Base-by-base conservation (phyloP, 2,888 invertebrate species). In the Melitaea athalia region DNA sequence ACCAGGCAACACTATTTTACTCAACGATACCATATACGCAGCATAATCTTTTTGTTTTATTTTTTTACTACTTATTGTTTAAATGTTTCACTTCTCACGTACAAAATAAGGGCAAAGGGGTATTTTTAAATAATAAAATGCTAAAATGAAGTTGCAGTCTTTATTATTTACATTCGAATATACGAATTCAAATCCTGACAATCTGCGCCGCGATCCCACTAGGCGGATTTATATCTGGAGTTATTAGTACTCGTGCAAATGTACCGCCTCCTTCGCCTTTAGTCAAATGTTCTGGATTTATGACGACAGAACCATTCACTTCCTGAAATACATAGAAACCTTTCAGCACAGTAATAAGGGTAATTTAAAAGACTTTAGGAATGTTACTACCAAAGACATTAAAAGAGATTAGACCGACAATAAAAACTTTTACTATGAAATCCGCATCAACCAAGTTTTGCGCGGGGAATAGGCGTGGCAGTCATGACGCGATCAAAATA, bases 281-380 rank as follows among this genome's bases (percentile, higher is more conserved):
- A 0, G 95, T 93, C 64, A 98, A 83, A 69, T 95, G 94, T 76
- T 97, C 98, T 0, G 98, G 98, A 91, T 99, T 99, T 24, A 98
- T 91, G 12, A 97, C 95, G 43, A 97, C 90, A 77, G 96, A 96
- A 1, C 95, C 96, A 77, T 95, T 94, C 24, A 97, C 94, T 76
- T 96, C 94, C 96, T 97, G 92, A 93, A 77, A 72, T 38, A 3
- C 8, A 38, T 38, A 38, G 38, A 38, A 38, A 1, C 1, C 8
- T 38, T 38, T 38, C 38, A 38, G 38, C 8, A 8, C 38, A 38
- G 8, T 7, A 38, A 8, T 38, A 38, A 38, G 38, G 8, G 38
- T 38, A 38, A 8, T 38, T 38, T 38, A 7, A 38, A 38, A 5
- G 0, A 38, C 8, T 38, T n/a, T n/a, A 7, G 0, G 8, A 38